Evolutionary conservation across 2,113 vertebrate genomes (phyloP).

Genomic region (Rana temporaria): DNA sequence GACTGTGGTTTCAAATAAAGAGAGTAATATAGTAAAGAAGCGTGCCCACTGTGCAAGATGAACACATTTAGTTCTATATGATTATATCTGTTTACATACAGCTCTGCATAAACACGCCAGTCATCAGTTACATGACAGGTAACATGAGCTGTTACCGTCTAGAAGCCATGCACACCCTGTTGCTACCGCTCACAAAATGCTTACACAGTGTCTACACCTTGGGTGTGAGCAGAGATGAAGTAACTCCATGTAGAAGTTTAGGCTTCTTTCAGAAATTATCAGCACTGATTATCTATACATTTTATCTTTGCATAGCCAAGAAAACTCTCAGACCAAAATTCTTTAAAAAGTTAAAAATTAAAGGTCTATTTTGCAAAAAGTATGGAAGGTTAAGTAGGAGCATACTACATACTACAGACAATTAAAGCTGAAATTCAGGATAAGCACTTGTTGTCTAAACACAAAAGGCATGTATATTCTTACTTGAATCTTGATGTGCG

Average conservation of each 20-base stretch:
- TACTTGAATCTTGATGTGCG: no score
- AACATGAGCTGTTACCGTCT: background rate
- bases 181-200: background rate
- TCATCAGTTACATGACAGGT: conserved; percentile 3
- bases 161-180: background rate
- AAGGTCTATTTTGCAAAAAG: no score
- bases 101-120: background rate
- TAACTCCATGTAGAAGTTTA: background rate
- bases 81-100: conserved; percentile 5
- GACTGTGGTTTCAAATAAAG: background rate
- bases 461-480: no score
- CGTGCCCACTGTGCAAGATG: background rate
- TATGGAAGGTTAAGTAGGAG: no score
- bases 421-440: no score
- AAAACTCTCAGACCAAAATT: background rate
- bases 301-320: background rate
- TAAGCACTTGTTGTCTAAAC: no score
- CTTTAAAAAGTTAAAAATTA: no score
- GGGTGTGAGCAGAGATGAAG: background rate
- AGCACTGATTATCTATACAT: background rate
- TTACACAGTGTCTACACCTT: conserved; percentile 13
- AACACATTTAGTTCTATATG: background rate
- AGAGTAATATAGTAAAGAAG: background rate
- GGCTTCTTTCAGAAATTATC: background rate
- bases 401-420: no score